Evolutionary conservation across 2,113 vertebrate species (phyloP).

Genomic region (Caretta caretta): DNA sequence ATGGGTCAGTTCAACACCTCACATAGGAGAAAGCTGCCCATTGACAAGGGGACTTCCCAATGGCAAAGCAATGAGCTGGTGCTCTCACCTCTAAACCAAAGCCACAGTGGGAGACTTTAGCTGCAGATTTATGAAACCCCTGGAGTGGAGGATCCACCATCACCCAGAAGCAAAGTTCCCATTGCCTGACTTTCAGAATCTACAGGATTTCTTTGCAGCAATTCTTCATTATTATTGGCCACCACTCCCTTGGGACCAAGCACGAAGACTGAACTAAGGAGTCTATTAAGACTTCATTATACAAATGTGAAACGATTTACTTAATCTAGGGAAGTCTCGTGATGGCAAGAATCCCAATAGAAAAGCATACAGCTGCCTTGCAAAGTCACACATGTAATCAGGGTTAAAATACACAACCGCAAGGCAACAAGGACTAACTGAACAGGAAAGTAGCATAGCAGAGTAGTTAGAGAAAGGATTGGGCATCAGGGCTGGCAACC

Average conservation of each 20-base stretch:
- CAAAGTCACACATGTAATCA: rapidly evolving
- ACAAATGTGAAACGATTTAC: conserved; percentile 76
- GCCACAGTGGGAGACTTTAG: not conserved
- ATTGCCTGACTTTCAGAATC: conserved; percentile 1
- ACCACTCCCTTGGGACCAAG: conserved; percentile 41
- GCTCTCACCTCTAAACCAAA: not conserved
- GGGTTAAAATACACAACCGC: rapidly evolving
- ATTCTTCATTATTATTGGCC: conserved; percentile 64
- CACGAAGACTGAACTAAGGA: conserved; percentile 76
- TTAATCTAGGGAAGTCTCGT: conserved; percentile 73
- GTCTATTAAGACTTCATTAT: conserved; percentile 81
- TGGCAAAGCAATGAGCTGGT: not conserved
- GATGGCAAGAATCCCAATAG: conserved; percentile 49
- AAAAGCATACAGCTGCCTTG: conserved; percentile 7
- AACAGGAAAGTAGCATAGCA: not conserved
- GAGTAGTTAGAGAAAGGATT: not conserved
- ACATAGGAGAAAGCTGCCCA: no score
- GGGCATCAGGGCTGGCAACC: not conserved
- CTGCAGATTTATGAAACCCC: not conserved
- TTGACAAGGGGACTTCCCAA: not conserved
- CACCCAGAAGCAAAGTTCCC: not conserved
- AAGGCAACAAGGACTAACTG: rapidly evolving
- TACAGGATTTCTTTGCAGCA: conserved; percentile 31
- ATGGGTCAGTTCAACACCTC: not conserved
- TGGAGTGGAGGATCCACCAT: not conserved